Percentiles rank a stretch among this genome's conserved stretches.
phyloP scores from a whole-genome alignment of 2,888 invertebrate genomes.

The Cryptocephalus moraei region DNA sequence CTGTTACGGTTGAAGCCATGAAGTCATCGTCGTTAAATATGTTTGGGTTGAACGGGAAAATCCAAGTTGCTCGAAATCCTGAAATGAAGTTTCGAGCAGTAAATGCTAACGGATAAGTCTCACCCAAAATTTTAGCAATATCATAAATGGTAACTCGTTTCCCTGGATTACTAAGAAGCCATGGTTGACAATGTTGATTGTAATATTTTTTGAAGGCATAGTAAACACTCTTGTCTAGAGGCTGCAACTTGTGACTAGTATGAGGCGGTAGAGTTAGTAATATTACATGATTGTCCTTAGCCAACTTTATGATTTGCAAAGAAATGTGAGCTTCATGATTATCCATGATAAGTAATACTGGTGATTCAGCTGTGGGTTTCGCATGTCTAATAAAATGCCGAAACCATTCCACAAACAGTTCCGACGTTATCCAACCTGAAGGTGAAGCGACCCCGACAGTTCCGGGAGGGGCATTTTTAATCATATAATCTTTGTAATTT shows the following conservation, averaged over 20 bases:
- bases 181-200: too few species aligned
- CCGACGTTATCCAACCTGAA: constrained; percentile 1
- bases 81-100: background rate
- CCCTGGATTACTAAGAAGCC: constrained; percentile 9
- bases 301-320: constrained; percentile 10
- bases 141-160: constrained; percentile 11
- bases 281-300: constrained; percentile 10
- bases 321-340: constrained; percentile 12
- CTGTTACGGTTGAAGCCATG: background rate
- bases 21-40: constrained; percentile 1
- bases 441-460: background rate
- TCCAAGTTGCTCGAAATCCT: background rate
- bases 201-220: constrained; percentile 10
- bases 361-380: constrained; percentile 1
- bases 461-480: constrained; percentile 1
- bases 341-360: constrained; percentile 5
- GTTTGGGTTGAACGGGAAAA: background rate
- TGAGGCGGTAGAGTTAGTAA: constrained; percentile 13
- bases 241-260: constrained; percentile 9
- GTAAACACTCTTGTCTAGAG: constrained; percentile 9
- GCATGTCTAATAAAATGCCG: constrained; percentile 1
- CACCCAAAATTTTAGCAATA: constrained; percentile 5
- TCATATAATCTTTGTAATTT: constrained; percentile 1
- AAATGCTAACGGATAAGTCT: constrained; percentile 5
- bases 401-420: constrained; percentile 3